These are phyloP conservation scores for Hyppa rectilinea DNA, from an alignment of 2,888 invertebrate species.

Conservation along the genomic window DNA sequence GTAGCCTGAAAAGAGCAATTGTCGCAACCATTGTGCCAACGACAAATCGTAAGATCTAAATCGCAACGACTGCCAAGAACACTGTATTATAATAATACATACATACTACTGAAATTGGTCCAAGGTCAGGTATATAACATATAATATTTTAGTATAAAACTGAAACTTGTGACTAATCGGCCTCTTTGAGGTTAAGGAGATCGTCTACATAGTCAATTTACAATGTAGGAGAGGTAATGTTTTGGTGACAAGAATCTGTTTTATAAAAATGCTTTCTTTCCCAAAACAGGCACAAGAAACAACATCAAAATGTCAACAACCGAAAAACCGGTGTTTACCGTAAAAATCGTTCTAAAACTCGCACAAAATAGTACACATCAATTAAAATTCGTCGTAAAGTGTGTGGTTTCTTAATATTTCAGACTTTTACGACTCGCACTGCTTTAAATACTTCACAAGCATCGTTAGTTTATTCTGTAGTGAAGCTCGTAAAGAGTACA, in stretches of 20 bases:
- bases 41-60: conserved; percentile 50
- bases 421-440: conserved; percentile 29
- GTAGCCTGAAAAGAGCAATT: background rate
- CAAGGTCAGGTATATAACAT: conserved; percentile 46
- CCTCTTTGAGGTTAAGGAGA: conserved; percentile 6
- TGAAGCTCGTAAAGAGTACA: conserved; percentile 13
- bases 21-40: background rate
- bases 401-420: conserved; percentile 30
- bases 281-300: conserved; percentile 1
- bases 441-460: conserved; percentile 37
- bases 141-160: conserved; percentile 31
- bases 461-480: conserved; percentile 29
- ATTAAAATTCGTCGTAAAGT: conserved; percentile 26
- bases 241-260: background rate
- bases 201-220: background rate
- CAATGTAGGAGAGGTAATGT: background rate
- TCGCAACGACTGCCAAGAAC: conserved; percentile 21
- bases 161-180: conserved; percentile 40
- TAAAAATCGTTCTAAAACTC: conserved; percentile 18
- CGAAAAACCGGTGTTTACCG: conserved; percentile 38
- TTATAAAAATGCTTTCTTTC: background rate
- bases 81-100: conserved; percentile 27
- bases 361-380: conserved; percentile 29
- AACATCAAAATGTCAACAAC: background rate
- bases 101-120: conserved; percentile 33